A percentile compares a stretch with the other conserved stretches of the same genome.
Evolutionary conservation across 1,140 invertebrate species (phyloP).

Genomic region (Drosophila sturtevanti): DNA sequence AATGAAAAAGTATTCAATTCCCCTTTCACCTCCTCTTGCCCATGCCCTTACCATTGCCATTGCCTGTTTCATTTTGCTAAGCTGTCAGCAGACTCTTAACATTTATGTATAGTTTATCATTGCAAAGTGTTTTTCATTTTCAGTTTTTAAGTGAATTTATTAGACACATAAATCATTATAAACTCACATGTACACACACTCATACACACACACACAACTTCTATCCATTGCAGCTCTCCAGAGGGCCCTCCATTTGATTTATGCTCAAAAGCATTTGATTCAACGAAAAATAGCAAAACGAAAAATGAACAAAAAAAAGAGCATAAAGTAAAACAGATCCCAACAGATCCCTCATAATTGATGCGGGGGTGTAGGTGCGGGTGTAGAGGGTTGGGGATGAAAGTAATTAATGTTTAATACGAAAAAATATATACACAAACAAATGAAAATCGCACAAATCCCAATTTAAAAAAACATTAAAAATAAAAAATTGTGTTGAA

Average conservation of each 20-base stretch:
- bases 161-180: slow-evolving; percentile 48
- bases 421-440: not conserved
- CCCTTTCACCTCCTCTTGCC: slow-evolving; percentile 24
- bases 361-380: not conserved
- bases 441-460: not conserved
- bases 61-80: slow-evolving; percentile 53
- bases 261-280: slow-evolving; percentile 1
- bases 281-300: not conserved
- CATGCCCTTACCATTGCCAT: too few species aligned
- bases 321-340: not conserved
- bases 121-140: slow-evolving; percentile 27
- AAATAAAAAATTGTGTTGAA: not conserved
- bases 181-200: not conserved
- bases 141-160: slow-evolving; percentile 35
- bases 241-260: slow-evolving; percentile 3
- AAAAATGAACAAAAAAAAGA: not conserved
- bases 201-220: not conserved
- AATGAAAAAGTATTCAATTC: slow-evolving; percentile 50
- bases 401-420: slow-evolving; percentile 6
- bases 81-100: slow-evolving; percentile 26
- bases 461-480: not conserved
- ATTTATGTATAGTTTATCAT: slow-evolving; percentile 6
- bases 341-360: slow-evolving; percentile 2
- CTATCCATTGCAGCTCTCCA: not conserved
- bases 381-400: not conserved